phyloP scores from a whole-genome alignment of 2,888 invertebrate species.

The Aelia acuminata region DNA sequence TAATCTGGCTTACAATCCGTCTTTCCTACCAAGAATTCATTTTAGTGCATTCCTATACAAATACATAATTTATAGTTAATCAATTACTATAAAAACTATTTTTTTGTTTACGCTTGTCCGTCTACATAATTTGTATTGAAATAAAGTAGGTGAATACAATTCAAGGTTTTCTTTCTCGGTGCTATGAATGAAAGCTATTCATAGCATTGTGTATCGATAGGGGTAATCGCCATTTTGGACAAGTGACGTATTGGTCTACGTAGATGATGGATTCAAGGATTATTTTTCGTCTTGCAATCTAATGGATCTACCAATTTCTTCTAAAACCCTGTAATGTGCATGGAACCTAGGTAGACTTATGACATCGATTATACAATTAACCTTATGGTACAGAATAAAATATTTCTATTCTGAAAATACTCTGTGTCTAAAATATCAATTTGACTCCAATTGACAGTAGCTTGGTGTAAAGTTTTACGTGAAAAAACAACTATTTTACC shows the following conservation, averaged over 20 bases:
- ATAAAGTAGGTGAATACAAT: too few relatives aligned
- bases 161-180: not conserved
- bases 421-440: too few relatives aligned
- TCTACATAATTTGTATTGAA: too few relatives aligned
- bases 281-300: not conserved
- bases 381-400: not conserved
- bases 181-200: not conserved
- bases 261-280: not conserved
- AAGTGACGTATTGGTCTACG: not conserved
- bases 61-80: too few relatives aligned
- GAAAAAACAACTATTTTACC: too few relatives aligned
- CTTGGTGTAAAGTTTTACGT: too few relatives aligned
- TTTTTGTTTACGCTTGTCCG: too few relatives aligned
- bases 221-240: constrained; percentile 1
- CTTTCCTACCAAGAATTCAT: too few relatives aligned
- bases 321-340: not conserved
- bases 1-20: too few relatives aligned
- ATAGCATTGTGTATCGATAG: not conserved
- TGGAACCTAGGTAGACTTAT: not conserved
- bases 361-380: not conserved
- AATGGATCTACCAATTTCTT: not conserved
- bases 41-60: too few relatives aligned
- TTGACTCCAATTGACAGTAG: too few relatives aligned
- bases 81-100: too few relatives aligned
- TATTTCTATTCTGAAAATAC: not conserved